These are phyloP conservation scores for Meta bourneti DNA, from an alignment of 2,888 invertebrate species.

Conservation along the genomic window DNA sequence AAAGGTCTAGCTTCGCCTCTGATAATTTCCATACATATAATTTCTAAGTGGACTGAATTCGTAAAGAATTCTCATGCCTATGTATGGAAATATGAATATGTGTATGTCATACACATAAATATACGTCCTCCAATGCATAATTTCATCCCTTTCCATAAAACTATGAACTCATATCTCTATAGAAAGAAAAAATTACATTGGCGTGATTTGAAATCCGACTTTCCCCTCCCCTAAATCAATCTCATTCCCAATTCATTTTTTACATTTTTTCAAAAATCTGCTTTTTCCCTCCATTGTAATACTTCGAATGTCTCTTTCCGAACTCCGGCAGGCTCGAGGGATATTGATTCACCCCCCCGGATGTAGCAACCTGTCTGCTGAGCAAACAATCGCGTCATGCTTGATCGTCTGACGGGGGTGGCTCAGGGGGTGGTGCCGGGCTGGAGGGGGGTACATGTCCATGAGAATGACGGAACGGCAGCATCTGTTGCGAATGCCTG, in stretches of 20 bases:
- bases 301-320: slow-evolving; percentile 14
- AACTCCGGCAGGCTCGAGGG: not conserved
- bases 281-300: not conserved
- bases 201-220: not conserved
- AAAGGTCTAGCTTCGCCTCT: too few relatives aligned
- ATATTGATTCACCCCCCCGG: slow-evolving; percentile 24
- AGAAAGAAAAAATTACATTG: not conserved
- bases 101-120: too few relatives aligned
- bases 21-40: too few relatives aligned
- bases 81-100: too few relatives aligned
- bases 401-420: slow-evolving; percentile 22
- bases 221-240: not conserved
- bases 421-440: not conserved
- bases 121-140: not conserved
- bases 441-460: not conserved
- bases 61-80: too few relatives aligned
- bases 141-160: not conserved
- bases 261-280: not conserved
- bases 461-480: not conserved
- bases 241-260: not conserved
- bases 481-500: slow-evolving; percentile 13
- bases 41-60: too few relatives aligned
- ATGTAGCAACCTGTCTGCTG: slow-evolving; percentile 28
- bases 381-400: slow-evolving; percentile 52
- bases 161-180: not conserved